phyloP scores from a whole-genome alignment of 1,140 invertebrate species.

The Bombus vancouverensis region DNA sequence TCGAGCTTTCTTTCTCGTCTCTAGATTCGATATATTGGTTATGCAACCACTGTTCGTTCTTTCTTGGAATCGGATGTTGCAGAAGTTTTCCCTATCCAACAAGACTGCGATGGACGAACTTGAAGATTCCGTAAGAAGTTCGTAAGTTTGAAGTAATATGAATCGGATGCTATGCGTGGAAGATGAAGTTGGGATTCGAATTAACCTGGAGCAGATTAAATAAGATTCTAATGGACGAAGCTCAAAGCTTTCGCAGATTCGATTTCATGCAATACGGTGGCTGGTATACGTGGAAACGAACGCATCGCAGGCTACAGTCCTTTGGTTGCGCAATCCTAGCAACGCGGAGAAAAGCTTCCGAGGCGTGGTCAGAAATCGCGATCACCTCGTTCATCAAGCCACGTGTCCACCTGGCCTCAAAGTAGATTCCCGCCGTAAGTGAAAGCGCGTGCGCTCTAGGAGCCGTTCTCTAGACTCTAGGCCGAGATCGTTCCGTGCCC shows the following conservation, averaged over 20 bases:
- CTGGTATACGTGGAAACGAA: not conserved
- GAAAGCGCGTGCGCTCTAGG: conserved; percentile 24
- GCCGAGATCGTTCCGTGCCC: conserved; percentile 6
- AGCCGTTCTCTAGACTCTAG: conserved; percentile 7
- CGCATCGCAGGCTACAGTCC: not conserved
- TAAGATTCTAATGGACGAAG: not conserved
- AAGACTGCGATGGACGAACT: accelerated
- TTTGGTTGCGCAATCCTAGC: not conserved
- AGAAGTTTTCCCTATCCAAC: not conserved
- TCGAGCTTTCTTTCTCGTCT: conserved; percentile 3
- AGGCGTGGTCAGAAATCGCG: conserved; percentile 31
- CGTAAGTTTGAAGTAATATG: not conserved
- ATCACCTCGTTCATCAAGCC: conserved; percentile 16
- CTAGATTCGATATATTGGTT: not conserved
- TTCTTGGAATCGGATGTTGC: not conserved
- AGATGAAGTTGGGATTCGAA: not conserved
- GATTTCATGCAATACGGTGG: not conserved
- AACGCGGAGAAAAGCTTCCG: conserved; percentile 5
- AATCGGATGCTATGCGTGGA: not conserved
- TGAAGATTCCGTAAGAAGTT: not conserved
- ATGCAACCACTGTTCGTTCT: not conserved
- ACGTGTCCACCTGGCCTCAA: conserved; percentile 18
- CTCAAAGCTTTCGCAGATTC: not conserved
- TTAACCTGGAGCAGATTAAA: not conserved
- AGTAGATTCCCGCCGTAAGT: conserved; percentile 37